Percentiles rank a stretch among this genome's conserved stretches.
These are phyloP conservation scores for Bucorvus abyssinicus DNA, from an alignment of 2,797 vertebrate genomes.

Conservation along the genomic window DNA sequence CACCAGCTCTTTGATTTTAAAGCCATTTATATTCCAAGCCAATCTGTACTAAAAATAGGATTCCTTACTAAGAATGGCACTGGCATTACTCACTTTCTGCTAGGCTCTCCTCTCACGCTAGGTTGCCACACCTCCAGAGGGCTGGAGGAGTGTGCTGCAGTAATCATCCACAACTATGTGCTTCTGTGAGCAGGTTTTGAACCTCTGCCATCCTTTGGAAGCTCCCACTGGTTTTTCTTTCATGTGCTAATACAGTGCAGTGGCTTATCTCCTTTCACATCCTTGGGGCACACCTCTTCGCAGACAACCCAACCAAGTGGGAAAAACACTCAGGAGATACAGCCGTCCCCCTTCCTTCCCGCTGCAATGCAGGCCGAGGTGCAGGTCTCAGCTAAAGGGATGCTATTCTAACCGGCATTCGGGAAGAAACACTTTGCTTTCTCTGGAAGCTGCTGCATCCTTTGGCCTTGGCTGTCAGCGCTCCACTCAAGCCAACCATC, in stretches of 20 bases:
- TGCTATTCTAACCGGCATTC: background rate
- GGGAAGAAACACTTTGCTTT: conserved; percentile 1
- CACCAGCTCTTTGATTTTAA: conserved; percentile 23
- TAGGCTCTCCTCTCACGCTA: background rate
- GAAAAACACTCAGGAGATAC: background rate
- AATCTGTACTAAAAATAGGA: conserved; percentile 53
- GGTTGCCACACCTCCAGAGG: background rate
- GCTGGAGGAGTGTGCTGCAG: conserved; percentile 47
- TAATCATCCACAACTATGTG: conserved; percentile 55
- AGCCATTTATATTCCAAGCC: background rate
- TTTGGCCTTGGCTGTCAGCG: background rate
- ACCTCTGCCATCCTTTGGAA: conserved; percentile 54
- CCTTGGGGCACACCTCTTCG: conserved; percentile 45
- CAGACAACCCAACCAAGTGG: conserved; percentile 12
- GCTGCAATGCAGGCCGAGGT: background rate
- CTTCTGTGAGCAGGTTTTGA: conserved; percentile 63
- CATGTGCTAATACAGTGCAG: conserved; percentile 59
- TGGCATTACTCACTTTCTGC: conserved; percentile 38
- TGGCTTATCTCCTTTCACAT: conserved; percentile 42
- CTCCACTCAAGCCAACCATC: background rate
- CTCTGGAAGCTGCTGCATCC: conserved; percentile 11
- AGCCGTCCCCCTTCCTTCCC: background rate
- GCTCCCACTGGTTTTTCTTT: conserved; percentile 59
- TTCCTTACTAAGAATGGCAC: conserved; percentile 60
- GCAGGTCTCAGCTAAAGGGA: background rate